Conservation (phyloP, 2,888 invertebrate genomes). For the Hyposoter dolosus region DNA sequence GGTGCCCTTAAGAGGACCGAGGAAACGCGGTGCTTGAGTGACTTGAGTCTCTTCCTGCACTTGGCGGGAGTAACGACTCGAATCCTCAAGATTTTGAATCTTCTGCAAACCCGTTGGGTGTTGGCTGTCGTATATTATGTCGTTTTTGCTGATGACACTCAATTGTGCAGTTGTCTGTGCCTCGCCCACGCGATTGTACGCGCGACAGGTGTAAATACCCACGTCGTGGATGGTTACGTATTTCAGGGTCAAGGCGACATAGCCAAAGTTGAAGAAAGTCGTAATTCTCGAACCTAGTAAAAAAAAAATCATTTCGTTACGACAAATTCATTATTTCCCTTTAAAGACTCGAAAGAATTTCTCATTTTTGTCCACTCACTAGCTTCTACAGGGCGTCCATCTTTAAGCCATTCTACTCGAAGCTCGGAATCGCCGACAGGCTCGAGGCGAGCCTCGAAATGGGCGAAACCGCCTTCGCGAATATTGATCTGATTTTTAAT, state of each 20-base stretch:
- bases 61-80: constrained; percentile 89
- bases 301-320: neutral
- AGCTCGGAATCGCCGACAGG: constrained; percentile 96
- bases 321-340: neutral
- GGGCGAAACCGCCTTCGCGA: constrained; percentile 97
- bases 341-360: neutral
- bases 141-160: constrained; percentile 93
- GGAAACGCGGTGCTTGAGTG: constrained; percentile 93
- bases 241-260: constrained; percentile 97
- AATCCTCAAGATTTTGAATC: constrained; percentile 95
- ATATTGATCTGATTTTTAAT: constrained; percentile 94
- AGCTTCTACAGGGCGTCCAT: constrained; percentile 95
- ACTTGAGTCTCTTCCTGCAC: constrained; percentile 91
- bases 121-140: constrained; percentile 95
- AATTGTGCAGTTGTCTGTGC: constrained; percentile 93
- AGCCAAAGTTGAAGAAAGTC: constrained; percentile 97
- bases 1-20: constrained; percentile 96
- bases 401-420: constrained; percentile 96
- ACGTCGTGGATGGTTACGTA: constrained; percentile 95
- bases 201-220: constrained; percentile 95
- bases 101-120: constrained; percentile 96
- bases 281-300: constrained; percentile 92
- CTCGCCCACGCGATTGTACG: constrained; percentile 94
- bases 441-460: constrained; percentile 97
- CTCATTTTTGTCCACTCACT: constrained; percentile 85